A percentile compares a stretch with the other conserved stretches of the same genome.
Evolutionary conservation across 2,113 vertebrate genomes (phyloP).

Genomic region (Ia io): DNA sequence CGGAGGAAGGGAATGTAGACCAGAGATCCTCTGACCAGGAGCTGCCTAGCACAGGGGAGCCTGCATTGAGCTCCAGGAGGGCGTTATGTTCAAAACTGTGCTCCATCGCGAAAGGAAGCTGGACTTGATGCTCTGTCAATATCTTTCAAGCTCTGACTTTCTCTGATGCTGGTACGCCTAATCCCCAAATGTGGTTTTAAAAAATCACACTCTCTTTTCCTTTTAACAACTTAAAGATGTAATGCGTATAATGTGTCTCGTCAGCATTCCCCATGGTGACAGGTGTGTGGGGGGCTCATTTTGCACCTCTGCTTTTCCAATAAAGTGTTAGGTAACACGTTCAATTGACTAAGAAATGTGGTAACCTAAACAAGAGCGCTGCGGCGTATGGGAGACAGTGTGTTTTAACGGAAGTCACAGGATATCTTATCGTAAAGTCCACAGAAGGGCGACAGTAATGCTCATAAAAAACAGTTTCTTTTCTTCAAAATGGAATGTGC

Average conservation of each 20-base stretch:
- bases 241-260: slow-evolving; percentile 55
- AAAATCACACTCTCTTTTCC: slow-evolving; percentile 47
- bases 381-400: not conserved
- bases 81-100: not conserved
- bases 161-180: slow-evolving; percentile 32
- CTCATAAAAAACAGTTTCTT: not conserved
- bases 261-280: slow-evolving; percentile 66
- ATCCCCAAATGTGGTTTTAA: slow-evolving; percentile 61
- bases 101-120: not conserved
- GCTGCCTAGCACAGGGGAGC: not conserved
- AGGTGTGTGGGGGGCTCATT: slow-evolving; percentile 65
- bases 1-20: too few species aligned
- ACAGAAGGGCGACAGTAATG: not conserved
- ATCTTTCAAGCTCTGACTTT: slow-evolving; percentile 26
- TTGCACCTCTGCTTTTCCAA: slow-evolving; percentile 70
- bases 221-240: slow-evolving; percentile 68
- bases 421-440: not conserved
- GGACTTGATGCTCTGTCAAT: not conserved
- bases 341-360: slow-evolving; percentile 66
- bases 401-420: not conserved
- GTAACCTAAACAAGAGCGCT: slow-evolving; percentile 62
- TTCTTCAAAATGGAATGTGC: not conserved
- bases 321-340: slow-evolving; percentile 70
- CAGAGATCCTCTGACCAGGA: not conserved
- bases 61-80: not conserved